Evolutionary conservation across 2,113 vertebrate genomes (phyloP), one percentile per base, ranked within the genome.

Genomic region (Eublepharis macularius): DNA sequence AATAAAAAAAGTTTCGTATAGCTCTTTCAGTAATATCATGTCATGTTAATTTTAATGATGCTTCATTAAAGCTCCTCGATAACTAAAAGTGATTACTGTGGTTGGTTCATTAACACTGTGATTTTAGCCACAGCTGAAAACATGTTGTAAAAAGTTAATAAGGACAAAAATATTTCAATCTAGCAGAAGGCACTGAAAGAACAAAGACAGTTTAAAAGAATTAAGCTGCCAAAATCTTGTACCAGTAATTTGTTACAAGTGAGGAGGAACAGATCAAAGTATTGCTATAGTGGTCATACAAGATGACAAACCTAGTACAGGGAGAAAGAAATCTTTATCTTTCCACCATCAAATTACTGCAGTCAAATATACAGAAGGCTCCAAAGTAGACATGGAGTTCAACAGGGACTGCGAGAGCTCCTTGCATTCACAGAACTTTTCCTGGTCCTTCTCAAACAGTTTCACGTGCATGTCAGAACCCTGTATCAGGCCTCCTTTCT

Each of bases 31-130:
- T 84, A 90, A 89, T 78, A 89, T 54, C 14, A 16, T 76, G 72
- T 90, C 90, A 78, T 83, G 83, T 88, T 89, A 87, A 88, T 94
- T 93, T 92, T 85, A 85, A 89, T 88, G 92, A 92, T 92, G 78
- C 88, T 92, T 89, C 86, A 90, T 88, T 86, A 87, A 88, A 94
- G 77, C 89, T 92, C 79, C 83, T 84, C 89, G 88, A 81, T 87
- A 92, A 83, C 76, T 90, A 88, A 93, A 87, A 88, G 81, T 90
- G 90, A 85, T 93, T 92, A 91, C 90, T 90, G 85, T 51, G 36
- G 74, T 77, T 86, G 3, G 10, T 84, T 94, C 91, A 87, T 88
- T 92, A 93, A 91, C 85, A 87, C 63, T 87, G 78, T 89, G 32
- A 43, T 93, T 95, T 90, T 92, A 88, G 13, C 8, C 65, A 26